Evolutionary conservation across 2,888 invertebrate species (phyloP), one percentile per base, ranked within the genome.

Genomic region (Troides oblongomaculatus): DNA sequence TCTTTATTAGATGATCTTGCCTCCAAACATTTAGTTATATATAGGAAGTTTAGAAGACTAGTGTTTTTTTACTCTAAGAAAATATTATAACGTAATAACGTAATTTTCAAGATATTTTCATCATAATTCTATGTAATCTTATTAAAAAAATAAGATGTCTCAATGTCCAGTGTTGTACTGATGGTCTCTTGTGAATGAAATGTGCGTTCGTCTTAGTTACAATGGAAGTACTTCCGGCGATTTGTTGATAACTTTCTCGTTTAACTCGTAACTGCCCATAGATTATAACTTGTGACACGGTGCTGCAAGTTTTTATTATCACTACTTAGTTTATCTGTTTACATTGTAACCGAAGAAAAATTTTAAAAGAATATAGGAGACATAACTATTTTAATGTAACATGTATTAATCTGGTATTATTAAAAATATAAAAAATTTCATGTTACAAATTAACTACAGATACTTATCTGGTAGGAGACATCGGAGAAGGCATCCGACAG

Each of bases 231-330:
- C 65, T 59, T 65, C 65, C 59, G 65, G 65, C 58, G 39, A 30
- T 64, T 64, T 64, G 64, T 65, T 59, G 58, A 59, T 59, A 46
- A 65, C 59, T 65, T 59, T 65, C 65, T 65, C 30, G 46, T 46
- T n/a, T 59, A 59, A 58, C 59, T 46, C 25, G 65, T 30, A 50
- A n/a, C 25, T n/a, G 58, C 43, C 36, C 59, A n/a, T 46, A 65
- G 59, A 65, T 65, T 57, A 64, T n/a, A 64, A 7, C 57, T 43
- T 64, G 57, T 39, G 57, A 36, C 57, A 64, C 10, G 57, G 23
- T 39, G 36, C 36, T 17, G 39, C 64, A 43, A 58, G 64, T 57
- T 65, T 65, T 59, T 25, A 12, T 59, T 59, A 30, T 18, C 46
- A 59, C 25, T 21, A 50, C 46, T 46, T 23, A 8, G 46, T 12